Evolutionary conservation across 1,140 invertebrate genomes (phyloP).

Genomic region (Pollicipes pollicipes): DNA sequence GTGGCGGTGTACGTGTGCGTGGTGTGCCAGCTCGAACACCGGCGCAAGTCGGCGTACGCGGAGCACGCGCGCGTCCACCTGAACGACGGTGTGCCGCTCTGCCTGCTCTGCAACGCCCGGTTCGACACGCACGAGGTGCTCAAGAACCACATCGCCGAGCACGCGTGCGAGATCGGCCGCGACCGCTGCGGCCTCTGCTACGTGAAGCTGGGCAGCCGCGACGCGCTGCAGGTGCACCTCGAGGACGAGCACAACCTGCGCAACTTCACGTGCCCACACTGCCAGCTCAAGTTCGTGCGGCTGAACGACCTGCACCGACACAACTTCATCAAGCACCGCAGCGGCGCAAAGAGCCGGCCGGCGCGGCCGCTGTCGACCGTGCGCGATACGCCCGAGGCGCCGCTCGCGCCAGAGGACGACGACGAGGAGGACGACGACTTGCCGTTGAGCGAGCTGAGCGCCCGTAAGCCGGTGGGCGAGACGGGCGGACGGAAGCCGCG

Average conservation of each 20-base stretch:
- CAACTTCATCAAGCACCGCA: not conserved
- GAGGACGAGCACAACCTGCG: slow-evolving; percentile 1
- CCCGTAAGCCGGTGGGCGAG: not conserved
- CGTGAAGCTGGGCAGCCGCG: slow-evolving; percentile 2
- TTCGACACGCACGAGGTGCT: not conserved
- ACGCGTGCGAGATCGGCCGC: not conserved
- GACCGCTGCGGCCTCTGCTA: slow-evolving; percentile 2
- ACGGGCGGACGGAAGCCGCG: too few relatives aligned
- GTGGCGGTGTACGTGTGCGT: not conserved
- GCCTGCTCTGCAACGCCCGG: not conserved
- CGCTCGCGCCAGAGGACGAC: not conserved
- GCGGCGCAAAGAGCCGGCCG: not conserved
- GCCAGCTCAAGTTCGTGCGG: not conserved
- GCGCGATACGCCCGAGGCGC: not conserved
- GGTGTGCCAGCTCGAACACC: not conserved
- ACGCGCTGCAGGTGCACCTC: not conserved
- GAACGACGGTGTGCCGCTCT: not conserved
- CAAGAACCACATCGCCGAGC: not conserved
- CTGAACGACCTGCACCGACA: not conserved
- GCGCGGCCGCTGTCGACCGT: not conserved
- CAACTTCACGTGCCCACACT: not conserved
- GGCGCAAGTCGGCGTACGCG: not conserved
- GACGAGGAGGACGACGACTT: not conserved
- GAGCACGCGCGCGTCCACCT: not conserved
- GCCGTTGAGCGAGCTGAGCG: not conserved